Base-by-base conservation (phyloP, 2,113 vertebrate species). In the Baryphthengus martii region DNA sequence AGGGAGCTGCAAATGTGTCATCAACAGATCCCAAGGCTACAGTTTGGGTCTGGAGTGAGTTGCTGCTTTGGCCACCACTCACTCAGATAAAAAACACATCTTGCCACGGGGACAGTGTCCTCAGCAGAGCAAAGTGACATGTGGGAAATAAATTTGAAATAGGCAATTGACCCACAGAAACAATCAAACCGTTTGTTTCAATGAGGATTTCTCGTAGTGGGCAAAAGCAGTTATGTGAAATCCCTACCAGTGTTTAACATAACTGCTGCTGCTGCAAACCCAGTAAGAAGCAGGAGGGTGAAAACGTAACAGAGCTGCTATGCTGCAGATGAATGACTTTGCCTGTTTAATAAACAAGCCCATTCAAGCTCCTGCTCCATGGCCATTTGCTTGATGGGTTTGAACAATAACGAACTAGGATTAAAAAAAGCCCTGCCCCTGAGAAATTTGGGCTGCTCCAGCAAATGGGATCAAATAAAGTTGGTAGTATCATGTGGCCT, bases 291-390 rank as follows among this genome's bases (percentile, higher is more conserved):
- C 52, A 59, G 74, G 68, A 84, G 40, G 45, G 52, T 58, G 31
- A 65, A 76, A 66, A 82, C 0, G 0, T 18, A 84, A 61, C 88
- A 90, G 92, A 68, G 74, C 83, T 72, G 68, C 71, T 70, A 10
- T 37, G 67, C 76, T 93, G 96, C 93, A 96, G 93, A 94, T 96
- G 93, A 93, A 86, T 96, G 93, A 86, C 88, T 95, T 96, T 3
- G 59, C 70, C 55, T 90, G 80, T 85, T 90, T 86, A 95, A 96
- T 98, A 97, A 95, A 96, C 94, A 96, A 97, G 93, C 83, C 89
- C 95, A 90, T 96, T 97, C 97, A 97, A 88, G 91, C 96, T 97
- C 94, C 91, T 33, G 35, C 89, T 92, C 90, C 14, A 47, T 66
- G 39, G 89, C 95, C 94, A 90, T 95, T 94, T 94, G 90, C 95